Evolutionary conservation across 2,113 vertebrate genomes (phyloP).

Genomic region (Plecturocebus donacophilus): DNA sequence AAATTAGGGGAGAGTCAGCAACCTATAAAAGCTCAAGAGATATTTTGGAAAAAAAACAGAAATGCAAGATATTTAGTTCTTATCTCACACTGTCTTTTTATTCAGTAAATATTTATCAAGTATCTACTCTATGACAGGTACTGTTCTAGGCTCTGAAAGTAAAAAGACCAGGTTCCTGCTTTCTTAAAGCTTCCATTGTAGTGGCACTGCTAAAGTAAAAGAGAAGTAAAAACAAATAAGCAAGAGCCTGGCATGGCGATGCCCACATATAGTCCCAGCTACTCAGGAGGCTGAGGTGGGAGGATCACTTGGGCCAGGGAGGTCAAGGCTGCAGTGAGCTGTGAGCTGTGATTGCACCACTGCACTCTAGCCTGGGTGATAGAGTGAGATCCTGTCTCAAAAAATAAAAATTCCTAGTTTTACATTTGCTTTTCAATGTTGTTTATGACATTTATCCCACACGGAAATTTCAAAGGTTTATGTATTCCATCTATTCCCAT

Average conservation of each 20-base stretch:
- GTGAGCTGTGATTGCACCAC: no score
- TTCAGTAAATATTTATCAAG: not conserved
- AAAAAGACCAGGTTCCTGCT: not conserved
- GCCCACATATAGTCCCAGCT: not conserved
- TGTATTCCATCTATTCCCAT: not conserved
- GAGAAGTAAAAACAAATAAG: not conserved
- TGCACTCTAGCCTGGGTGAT: not conserved
- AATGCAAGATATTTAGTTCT: not conserved
- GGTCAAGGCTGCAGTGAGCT: not conserved
- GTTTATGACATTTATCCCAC: not conserved
- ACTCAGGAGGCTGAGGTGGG: not conserved
- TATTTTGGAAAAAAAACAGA: constrained; percentile 2
- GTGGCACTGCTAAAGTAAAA: not conserved
- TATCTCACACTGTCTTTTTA: not conserved
- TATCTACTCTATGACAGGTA: not conserved
- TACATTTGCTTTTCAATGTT: constrained; percentile 18
- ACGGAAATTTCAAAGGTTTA: constrained; percentile 14
- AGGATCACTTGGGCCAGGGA: not conserved
- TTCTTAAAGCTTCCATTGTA: not conserved
- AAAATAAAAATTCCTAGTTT: not conserved
- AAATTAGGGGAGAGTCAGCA: not conserved
- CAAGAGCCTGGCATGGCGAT: not conserved
- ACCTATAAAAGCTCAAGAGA: not conserved
- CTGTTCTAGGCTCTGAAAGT: not conserved
- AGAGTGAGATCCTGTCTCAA: not conserved